Evolutionary conservation across 2,888 invertebrate species (phyloP), one percentile per base, ranked within the genome.

Genomic region (Oegoconia quadripuncta): DNA sequence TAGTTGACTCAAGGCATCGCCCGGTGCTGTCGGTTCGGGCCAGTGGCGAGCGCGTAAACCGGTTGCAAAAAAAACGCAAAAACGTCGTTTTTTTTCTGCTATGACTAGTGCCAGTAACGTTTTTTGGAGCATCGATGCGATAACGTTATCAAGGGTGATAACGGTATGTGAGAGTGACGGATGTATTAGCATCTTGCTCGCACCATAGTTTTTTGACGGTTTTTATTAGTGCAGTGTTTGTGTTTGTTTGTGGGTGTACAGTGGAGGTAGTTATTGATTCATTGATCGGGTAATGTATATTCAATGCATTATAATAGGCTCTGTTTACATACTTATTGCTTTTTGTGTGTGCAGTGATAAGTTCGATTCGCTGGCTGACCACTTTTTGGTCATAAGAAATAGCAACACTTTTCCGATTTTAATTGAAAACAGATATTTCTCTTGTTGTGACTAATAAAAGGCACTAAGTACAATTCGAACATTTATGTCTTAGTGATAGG

Each of bases 1-100:
- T 87, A 87, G 86, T 87, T 67, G 73, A 59, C 64, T 64, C 57
- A 79, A 77, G 83, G 72, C 82, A 58, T 61, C 74, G 80, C 44
- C 50, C 60, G 60, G 64, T 65, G 63, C 55, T 63, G 76, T 66
- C 78, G 80, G 67, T 61, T 67, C 56, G 53, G 55, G 47, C 39
- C 51, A 23, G 33, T 42, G 53, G 48, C 58, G 52, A 44, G 41
- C 46, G 50, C 60, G 48, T 13, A 32, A 58, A 56, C 48, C 47
- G 48, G 46, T 42, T 29, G 35, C 33, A 44, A 48, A 63, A 63
- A 72, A 71, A 66, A 63, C 57, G 51, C 53, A 67, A 64, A 64
- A 60, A 52, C 41, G 47, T 60, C 55, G 52, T 52, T 55, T 52
- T 48, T 51, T 49, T 44, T 52, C 47, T 55, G 54, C 41, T 48